phyloP scores from a whole-genome alignment of 2,888 invertebrate genomes.

The Microdon myrmicae region DNA sequence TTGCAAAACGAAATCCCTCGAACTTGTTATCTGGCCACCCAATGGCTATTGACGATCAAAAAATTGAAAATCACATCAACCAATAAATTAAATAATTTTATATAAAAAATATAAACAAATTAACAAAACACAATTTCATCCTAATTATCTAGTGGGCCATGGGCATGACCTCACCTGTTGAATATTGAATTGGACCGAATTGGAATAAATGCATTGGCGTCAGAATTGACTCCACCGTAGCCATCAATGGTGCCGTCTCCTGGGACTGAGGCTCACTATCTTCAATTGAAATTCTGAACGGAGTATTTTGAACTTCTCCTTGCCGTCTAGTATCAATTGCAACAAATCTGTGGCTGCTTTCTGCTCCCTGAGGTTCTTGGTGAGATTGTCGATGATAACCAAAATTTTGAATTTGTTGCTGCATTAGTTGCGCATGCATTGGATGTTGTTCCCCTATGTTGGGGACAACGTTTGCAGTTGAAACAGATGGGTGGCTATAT shows the following conservation, averaged over 20 bases:
- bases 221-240: slow-evolving; percentile 55
- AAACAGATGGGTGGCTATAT: slow-evolving; percentile 53
- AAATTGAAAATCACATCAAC: too few species aligned
- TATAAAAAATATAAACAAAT: too few species aligned
- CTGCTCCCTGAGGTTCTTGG: slow-evolving; percentile 53
- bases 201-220: slow-evolving; percentile 61
- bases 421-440: slow-evolving; percentile 31
- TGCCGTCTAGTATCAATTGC: slow-evolving; percentile 17
- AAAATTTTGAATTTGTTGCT: slow-evolving; percentile 56
- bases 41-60: too few species aligned
- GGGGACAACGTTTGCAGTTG: slow-evolving; percentile 13
- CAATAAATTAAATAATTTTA: too few species aligned
- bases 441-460: slow-evolving; percentile 9
- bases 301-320: slow-evolving; percentile 59
- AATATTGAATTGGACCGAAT: slow-evolving; percentile 60
- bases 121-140: too few species aligned
- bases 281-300: slow-evolving; percentile 56
- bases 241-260: slow-evolving; percentile 55
- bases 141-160: too few species aligned
- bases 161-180: slow-evolving; percentile 26
- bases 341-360: slow-evolving; percentile 48
- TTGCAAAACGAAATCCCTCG: too few species aligned
- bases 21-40: too few species aligned
- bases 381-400: slow-evolving; percentile 44
- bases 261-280: slow-evolving; percentile 54